These are phyloP conservation scores for Rhineura floridana DNA, from an alignment of 2,113 vertebrate genomes.

Conservation along the genomic window DNA sequence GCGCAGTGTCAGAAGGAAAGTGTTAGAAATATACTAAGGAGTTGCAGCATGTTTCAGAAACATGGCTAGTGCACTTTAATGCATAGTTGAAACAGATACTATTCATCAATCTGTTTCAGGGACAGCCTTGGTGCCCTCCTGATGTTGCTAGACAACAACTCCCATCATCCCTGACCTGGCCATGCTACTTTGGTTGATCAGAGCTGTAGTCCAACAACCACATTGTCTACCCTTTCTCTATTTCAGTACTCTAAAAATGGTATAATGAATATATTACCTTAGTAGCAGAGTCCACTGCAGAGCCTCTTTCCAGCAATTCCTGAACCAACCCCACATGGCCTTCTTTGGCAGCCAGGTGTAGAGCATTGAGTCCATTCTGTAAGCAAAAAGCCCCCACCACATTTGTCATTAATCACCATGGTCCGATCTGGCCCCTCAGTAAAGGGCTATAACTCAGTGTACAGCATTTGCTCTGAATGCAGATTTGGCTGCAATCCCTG, in stretches of 20 bases:
- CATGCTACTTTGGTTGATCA: no score
- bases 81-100: background rate
- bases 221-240: no score
- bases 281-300: constrained; percentile 90
- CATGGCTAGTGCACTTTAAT: background rate
- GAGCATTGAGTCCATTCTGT: constrained; percentile 97
- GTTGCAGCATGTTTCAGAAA: background rate
- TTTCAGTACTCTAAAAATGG: no score
- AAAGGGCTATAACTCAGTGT: background rate
- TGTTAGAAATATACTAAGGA: background rate
- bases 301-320: constrained; percentile 92
- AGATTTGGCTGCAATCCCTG: background rate
- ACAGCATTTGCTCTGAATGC: background rate
- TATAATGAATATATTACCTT: constrained; percentile 80
- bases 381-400: constrained; percentile 53
- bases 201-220: no score
- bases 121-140: no score
- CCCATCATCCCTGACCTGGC: no score
- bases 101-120: no score
- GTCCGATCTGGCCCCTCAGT: background rate
- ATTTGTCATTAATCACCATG: constrained; percentile 29
- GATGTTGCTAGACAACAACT: no score
- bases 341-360: constrained; percentile 97
- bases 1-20: background rate
- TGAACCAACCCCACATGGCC: constrained; percentile 96